These are phyloP conservation scores for Brachionus sp. DNA, from an alignment of 1,140 invertebrate genomes.

Conservation along the genomic window DNA sequence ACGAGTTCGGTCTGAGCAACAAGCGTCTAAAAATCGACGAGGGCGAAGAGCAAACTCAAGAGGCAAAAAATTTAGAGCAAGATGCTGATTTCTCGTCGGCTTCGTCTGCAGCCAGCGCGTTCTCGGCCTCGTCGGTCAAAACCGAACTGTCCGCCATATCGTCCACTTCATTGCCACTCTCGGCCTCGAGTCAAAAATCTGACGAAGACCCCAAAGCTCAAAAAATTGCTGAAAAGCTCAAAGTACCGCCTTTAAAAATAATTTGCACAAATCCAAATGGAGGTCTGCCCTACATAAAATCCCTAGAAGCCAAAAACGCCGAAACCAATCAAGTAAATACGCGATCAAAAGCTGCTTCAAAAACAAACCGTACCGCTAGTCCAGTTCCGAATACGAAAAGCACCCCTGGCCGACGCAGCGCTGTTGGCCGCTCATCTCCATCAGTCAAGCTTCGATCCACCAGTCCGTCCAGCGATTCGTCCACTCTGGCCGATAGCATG, in stretches of 20 bases:
- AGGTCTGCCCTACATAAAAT: constrained; percentile 10
- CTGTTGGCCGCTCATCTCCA: neutral
- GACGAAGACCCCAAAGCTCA: neutral
- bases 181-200: neutral
- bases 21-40: constrained; percentile 38
- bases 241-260: constrained; percentile 40
- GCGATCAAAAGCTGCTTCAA: neutral
- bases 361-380: neutral
- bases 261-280: constrained; percentile 20
- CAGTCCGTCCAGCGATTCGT: neutral
- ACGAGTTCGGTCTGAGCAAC: constrained; percentile 4
- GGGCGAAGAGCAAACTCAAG: constrained; percentile 4
- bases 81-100: neutral
- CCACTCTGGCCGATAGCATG: neutral
- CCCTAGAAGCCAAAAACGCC: neutral
- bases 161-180: neutral
- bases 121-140: constrained; percentile 5
- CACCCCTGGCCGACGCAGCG: neutral
- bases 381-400: neutral
- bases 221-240: neutral
- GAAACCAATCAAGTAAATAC: neutral
- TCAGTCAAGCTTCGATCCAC: neutral
- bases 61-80: neutral
- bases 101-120: neutral
- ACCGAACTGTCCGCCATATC: constrained; percentile 14